A percentile compares a stretch with the other conserved stretches of the same genome.
These are phyloP conservation scores for Yponomeuta sedellus DNA, from an alignment of 2,888 invertebrate species.

Conservation along the genomic window DNA sequence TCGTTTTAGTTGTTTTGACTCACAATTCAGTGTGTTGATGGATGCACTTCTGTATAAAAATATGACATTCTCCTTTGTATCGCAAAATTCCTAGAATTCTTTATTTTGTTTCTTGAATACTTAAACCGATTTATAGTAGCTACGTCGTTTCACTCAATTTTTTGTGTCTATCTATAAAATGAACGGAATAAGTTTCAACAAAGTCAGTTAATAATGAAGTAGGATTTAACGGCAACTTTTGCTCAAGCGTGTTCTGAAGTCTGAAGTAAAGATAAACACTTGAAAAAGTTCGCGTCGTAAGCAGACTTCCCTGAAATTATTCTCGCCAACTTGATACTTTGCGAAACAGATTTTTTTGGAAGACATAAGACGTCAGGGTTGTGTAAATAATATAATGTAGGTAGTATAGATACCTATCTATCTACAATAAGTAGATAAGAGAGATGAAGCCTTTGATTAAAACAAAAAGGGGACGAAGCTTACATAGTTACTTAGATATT, in stretches of 20 bases:
- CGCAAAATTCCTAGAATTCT: too few relatives aligned
- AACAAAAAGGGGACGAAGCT: too few relatives aligned
- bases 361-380: neutral
- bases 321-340: neutral
- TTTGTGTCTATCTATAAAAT: too few relatives aligned
- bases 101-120: too few relatives aligned
- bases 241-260: neutral
- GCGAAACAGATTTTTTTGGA: neutral
- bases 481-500: too few relatives aligned
- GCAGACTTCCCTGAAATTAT: neutral
- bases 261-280: neutral
- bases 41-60: neutral
- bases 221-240: neutral
- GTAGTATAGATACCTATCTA: too few relatives aligned
- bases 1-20: neutral
- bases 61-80: neutral
- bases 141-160: too few relatives aligned
- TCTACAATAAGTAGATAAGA: too few relatives aligned
- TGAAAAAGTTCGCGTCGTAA: slow-evolving; percentile 1
- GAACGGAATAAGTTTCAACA: neutral
- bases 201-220: neutral
- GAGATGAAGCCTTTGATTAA: too few relatives aligned
- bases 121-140: too few relatives aligned
- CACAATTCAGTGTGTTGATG: neutral
- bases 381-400: neutral